phyloP scores from a whole-genome alignment of 2,888 invertebrate species.

The Rhingia rostrata region DNA sequence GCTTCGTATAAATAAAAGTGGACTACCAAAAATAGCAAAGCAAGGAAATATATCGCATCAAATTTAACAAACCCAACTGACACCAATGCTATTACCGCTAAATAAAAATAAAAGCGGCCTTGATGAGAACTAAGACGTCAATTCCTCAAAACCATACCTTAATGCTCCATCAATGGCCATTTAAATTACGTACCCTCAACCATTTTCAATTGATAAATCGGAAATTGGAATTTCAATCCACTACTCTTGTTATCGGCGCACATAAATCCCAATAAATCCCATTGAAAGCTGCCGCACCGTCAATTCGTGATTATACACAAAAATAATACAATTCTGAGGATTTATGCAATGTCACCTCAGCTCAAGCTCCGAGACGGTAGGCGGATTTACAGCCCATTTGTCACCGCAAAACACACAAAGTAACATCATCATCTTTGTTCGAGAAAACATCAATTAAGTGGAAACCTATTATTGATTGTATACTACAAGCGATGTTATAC shows the following conservation, averaged over 20 bases:
- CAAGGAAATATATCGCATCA: no score
- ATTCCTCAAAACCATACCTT: not conserved
- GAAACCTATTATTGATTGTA: slow-evolving; percentile 66
- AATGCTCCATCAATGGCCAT: slow-evolving; percentile 10
- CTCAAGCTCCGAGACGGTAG: slow-evolving; percentile 12
- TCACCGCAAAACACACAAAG: slow-evolving; percentile 62
- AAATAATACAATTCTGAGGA: slow-evolving; percentile 53
- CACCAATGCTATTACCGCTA: no score
- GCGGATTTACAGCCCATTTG: slow-evolving; percentile 57
- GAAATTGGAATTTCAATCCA: slow-evolving; percentile 53
- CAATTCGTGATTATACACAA: slow-evolving; percentile 52
- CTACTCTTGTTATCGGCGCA: slow-evolving; percentile 35
- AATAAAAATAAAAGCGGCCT: not conserved
- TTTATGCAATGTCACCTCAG: slow-evolving; percentile 48
- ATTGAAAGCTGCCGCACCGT: slow-evolving; percentile 21
- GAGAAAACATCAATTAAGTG: slow-evolving; percentile 67
- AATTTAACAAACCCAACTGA: no score
- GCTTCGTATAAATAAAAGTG: no score
- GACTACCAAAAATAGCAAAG: no score
- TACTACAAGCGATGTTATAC: slow-evolving; percentile 55
- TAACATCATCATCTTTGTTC: slow-evolving; percentile 66
- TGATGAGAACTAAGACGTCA: slow-evolving; percentile 31
- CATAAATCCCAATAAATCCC: slow-evolving; percentile 46
- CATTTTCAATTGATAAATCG: slow-evolving; percentile 53
- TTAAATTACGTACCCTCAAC: slow-evolving; percentile 47